These are phyloP conservation scores for Chrysomela aeneicollis DNA, from an alignment of 2,888 invertebrate genomes.

Conservation along the genomic window DNA sequence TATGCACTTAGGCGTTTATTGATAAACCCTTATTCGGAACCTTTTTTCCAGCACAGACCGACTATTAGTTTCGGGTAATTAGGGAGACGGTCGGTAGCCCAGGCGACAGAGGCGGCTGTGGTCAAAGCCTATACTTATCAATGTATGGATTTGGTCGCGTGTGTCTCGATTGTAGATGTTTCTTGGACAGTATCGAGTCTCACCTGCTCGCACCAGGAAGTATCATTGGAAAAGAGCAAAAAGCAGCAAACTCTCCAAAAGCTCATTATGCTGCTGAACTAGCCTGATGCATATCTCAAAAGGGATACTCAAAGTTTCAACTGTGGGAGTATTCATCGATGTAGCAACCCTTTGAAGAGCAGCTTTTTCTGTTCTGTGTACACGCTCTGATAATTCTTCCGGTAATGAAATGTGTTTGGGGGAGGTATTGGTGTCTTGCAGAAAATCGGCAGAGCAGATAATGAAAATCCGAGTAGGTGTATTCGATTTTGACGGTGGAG, in stretches of 20 bases:
- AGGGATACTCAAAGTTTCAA: too few species aligned
- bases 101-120: slow-evolving; percentile 42
- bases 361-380: too few species aligned
- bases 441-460: too few species aligned
- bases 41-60: slow-evolving; percentile 26
- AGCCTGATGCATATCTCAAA: too few species aligned
- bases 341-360: too few species aligned
- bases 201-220: slow-evolving; percentile 26
- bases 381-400: too few species aligned
- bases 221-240: slow-evolving; percentile 27
- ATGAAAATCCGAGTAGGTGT: too few species aligned
- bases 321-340: too few species aligned
- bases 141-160: slow-evolving; percentile 54
- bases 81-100: slow-evolving; percentile 37
- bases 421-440: too few species aligned
- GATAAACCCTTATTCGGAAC: slow-evolving; percentile 19
- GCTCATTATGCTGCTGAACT: not conserved
- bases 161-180: slow-evolving; percentile 43
- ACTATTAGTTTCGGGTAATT: slow-evolving; percentile 42
- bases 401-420: too few species aligned
- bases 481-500: too few species aligned
- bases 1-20: slow-evolving; percentile 21
- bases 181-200: slow-evolving; percentile 19
- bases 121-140: slow-evolving; percentile 51
- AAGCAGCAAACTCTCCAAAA: slow-evolving; percentile 7